A percentile compares a stretch with the other conserved stretches of the same genome.
Conservation (phyloP, 2,113 vertebrate genomes). For the Cettia cetti region DNA sequence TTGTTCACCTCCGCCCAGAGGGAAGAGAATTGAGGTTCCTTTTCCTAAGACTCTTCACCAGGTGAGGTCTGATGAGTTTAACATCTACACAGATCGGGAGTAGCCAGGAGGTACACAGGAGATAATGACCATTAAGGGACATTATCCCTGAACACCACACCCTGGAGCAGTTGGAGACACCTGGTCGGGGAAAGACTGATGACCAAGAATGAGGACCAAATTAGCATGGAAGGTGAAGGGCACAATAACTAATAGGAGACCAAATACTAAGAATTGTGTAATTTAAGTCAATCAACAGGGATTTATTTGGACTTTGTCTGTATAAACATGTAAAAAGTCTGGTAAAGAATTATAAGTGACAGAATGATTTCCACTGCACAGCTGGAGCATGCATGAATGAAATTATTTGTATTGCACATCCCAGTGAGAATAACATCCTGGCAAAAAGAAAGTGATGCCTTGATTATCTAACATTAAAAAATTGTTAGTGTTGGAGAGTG, state of each 20-base stretch:
- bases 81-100: background rate
- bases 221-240: rapidly evolving
- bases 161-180: rapidly evolving
- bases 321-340: background rate
- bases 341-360: too few relatives aligned
- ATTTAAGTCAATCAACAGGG: background rate
- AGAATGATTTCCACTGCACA: background rate
- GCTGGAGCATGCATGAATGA: rapidly evolving
- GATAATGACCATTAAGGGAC: rapidly evolving
- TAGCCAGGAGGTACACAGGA: background rate
- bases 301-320: background rate
- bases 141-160: rapidly evolving
- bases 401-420: background rate
- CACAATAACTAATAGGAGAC: background rate
- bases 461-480: background rate
- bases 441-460: background rate
- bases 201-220: background rate
- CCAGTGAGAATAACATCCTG: background rate
- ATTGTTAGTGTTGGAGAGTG: background rate
- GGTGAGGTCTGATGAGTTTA: background rate
- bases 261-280: background rate
- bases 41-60: rapidly evolving
- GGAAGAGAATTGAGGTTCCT: background rate
- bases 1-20: rapidly evolving
- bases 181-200: background rate